These are phyloP conservation scores for Orchestia grillus DNA, from an alignment of 1,140 invertebrate genomes.

Conservation along the genomic window DNA sequence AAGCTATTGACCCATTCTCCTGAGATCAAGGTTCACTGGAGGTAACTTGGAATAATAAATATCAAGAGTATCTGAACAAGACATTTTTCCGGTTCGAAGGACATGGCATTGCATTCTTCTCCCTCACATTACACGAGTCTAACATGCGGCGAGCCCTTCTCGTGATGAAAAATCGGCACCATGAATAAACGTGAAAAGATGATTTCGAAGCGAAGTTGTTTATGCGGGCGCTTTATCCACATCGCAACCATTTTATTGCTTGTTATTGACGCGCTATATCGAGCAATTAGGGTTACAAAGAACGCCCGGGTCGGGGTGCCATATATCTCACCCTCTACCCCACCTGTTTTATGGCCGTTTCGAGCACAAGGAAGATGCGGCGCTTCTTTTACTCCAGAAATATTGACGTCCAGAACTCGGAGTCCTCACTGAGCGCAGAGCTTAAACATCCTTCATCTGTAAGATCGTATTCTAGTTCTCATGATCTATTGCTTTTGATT, in stretches of 20 bases:
- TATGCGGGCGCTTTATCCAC: constrained; percentile 21
- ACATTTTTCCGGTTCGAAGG: not conserved
- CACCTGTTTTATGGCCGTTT: constrained; percentile 10
- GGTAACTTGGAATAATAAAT: not conserved
- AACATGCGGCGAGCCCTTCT: not conserved
- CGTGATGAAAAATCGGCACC: not conserved
- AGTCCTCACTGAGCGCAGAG: not conserved
- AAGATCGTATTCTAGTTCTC: not conserved
- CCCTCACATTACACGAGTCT: not conserved
- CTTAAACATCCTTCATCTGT: not conserved
- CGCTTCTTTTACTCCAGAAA: not conserved
- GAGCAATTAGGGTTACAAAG: constrained; percentile 35
- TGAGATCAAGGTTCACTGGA: not conserved
- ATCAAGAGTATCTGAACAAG: not conserved
- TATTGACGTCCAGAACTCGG: not conserved
- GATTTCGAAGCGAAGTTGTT: constrained; percentile 10
- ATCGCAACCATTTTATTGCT: constrained; percentile 40
- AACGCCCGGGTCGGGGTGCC: constrained; percentile 10
- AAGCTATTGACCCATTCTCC: not conserved
- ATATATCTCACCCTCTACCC: constrained; percentile 8
- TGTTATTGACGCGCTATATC: constrained; percentile 35
- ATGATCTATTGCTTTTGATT: not conserved
- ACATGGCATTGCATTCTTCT: not conserved
- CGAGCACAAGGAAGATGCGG: not conserved
- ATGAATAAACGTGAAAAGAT: not conserved